Evolutionary conservation across 1,140 invertebrate genomes (phyloP), one percentile per base, ranked within the genome.

Genomic region (Orius insidiosus): DNA sequence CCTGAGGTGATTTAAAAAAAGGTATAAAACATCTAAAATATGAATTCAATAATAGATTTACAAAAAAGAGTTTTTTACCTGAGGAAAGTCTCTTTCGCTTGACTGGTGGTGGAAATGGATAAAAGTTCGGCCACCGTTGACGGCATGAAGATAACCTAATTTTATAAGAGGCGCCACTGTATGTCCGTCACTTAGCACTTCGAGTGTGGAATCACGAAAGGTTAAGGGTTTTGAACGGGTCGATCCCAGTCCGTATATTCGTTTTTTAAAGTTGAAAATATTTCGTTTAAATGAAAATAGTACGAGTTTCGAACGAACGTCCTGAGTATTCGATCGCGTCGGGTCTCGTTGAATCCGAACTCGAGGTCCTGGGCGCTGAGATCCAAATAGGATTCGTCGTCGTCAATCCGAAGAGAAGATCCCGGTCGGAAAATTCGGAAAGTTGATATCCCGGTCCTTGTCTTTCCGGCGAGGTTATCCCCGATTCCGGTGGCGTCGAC

Each of bases 191-290:
- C 83, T 82, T n/a, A 89, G 63, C 34, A 86, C 74, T 59, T 78
- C 74, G 31, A 81, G 60, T 5, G 78, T 77, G 24, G 77, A 75
- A 60, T 84, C 80, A n/a, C 81, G 64, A 8, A 81, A 75, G 56
- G 74, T 78, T 51, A 78, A 35, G 78, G 83, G 66, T 71, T 85
- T 60, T 72, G 76, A 57, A 78, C 62, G 51, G 81, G 72, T 54
- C 78, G 72, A 59, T 87, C 85, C 86, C 86, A 92, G 60, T 92
- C 85, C 37, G 85, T 90, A 63, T 92, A 92, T 60, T 92, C 86
- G 60, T 90, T 92, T 63, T 85, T 82, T 42, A 90, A 67, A 18
- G 85, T 85, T 13, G 84, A 85, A 65, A 83, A 88, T 55, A 87
- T 89, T 63, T 88, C 85, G 63, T 88, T 86, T 45, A 87, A 69